Percentiles rank a stretch among this genome's conserved stretches.
Conservation (phyloP, 2,888 invertebrate species). For the Griposia aprilina region DNA sequence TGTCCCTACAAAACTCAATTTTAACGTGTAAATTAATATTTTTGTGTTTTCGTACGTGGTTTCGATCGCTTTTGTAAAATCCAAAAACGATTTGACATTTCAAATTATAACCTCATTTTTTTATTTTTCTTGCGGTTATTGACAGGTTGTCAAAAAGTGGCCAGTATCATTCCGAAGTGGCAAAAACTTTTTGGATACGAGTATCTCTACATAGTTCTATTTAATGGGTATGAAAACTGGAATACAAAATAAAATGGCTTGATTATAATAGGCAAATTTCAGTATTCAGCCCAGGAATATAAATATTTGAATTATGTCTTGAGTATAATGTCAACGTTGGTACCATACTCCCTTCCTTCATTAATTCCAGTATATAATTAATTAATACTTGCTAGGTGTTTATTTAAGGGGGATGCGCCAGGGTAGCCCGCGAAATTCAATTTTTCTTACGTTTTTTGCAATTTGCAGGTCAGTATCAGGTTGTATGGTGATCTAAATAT, state of each 20-base stretch:
- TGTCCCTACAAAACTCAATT: constrained; percentile 55
- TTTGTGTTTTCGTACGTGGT: constrained; percentile 36
- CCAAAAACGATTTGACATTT: constrained; percentile 49
- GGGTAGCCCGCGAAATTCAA: too few relatives aligned
- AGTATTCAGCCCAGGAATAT: not conserved
- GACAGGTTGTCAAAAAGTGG: constrained; percentile 22
- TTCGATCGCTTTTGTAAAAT: constrained; percentile 38
- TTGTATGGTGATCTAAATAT: too few relatives aligned
- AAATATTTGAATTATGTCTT: not conserved
- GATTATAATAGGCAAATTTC: not conserved
- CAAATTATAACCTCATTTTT: constrained; percentile 49
- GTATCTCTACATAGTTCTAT: not conserved
- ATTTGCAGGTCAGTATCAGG: too few relatives aligned
- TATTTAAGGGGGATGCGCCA: too few relatives aligned
- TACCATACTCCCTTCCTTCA: not conserved
- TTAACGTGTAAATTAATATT: constrained; percentile 54
- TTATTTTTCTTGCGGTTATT: not conserved
- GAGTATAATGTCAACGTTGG: not conserved
- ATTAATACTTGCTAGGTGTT: not conserved
- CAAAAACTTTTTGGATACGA: constrained; percentile 1
- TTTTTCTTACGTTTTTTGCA: too few relatives aligned
- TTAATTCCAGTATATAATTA: not conserved
- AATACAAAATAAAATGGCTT: not conserved
- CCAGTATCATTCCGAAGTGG: constrained; percentile 16
- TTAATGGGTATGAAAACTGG: not conserved